Percentiles rank a stretch among this genome's conserved stretches.
phyloP scores from a whole-genome alignment of 2,797 vertebrate genomes.

The Nannoperca obscura region DNA sequence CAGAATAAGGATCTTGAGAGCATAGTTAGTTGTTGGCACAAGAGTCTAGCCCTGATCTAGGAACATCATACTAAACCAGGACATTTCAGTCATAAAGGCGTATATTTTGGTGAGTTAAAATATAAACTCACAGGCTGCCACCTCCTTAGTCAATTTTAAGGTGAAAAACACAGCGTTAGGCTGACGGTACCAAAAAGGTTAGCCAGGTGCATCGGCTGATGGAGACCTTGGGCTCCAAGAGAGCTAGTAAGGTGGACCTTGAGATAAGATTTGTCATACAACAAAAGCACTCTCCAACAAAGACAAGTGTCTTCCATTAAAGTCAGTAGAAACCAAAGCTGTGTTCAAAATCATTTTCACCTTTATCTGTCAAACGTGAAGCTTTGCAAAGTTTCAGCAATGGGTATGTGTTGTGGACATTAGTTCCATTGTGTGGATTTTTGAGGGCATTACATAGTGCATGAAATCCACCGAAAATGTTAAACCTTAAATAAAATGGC shows the following conservation, averaged over 20 bases:
- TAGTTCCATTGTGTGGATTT: background rate
- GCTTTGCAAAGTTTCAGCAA: too few species aligned
- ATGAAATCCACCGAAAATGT: too few species aligned
- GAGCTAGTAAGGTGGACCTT: background rate
- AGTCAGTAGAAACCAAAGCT: background rate
- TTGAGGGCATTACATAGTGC: too few species aligned
- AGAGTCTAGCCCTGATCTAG: constrained; percentile 1
- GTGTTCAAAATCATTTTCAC: background rate
- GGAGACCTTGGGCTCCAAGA: background rate
- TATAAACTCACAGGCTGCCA: background rate
- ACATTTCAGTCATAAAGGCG: background rate
- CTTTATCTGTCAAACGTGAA: too few species aligned
- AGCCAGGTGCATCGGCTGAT: background rate
- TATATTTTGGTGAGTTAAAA: too few species aligned
- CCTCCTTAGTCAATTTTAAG: background rate
- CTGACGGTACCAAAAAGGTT: background rate
- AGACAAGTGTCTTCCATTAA: background rate
- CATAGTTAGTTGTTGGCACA: constrained; percentile 11
- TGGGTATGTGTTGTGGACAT: too few species aligned
- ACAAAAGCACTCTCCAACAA: background rate
- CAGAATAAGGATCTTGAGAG: constrained; percentile 6
- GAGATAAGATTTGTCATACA: background rate
- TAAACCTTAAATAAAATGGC: too few species aligned
- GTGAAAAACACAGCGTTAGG: background rate
- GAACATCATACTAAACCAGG: background rate